Evolutionary conservation across 1,140 invertebrate species (phyloP).

Genomic region (Diachasma alloeum): DNA sequence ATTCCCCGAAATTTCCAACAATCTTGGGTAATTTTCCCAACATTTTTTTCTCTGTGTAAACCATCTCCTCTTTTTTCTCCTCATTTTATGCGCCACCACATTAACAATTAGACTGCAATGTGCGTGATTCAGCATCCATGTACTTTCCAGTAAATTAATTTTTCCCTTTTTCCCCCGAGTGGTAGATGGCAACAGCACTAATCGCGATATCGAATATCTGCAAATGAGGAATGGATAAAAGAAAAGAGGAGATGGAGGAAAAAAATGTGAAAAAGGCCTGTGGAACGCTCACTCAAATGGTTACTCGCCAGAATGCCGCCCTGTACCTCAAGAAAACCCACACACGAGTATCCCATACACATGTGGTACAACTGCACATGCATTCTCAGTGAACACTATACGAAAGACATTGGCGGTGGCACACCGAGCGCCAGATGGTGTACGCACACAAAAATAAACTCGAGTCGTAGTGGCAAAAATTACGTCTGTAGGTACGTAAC

Average conservation of each 20-base stretch:
- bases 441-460: conserved; percentile 38
- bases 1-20: no score
- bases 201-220: conserved; percentile 11
- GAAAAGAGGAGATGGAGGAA: not conserved
- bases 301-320: conserved; percentile 19
- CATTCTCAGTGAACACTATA: not conserved
- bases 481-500: conserved; percentile 3
- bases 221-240: conserved; percentile 1
- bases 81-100: not conserved
- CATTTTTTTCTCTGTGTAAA: no score
- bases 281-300: conserved; percentile 6
- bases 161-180: not conserved
- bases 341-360: not conserved
- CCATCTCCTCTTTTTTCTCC: no score
- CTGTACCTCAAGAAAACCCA: conserved; percentile 7
- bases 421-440: conserved; percentile 55
- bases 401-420: conserved; percentile 30
- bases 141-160: not conserved
- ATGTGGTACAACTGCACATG: not conserved
- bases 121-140: not conserved
- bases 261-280: conserved; percentile 6
- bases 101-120: not conserved
- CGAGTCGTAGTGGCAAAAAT: not conserved
- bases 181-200: not conserved
- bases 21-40: no score